Evolutionary conservation across 1,140 invertebrate genomes (phyloP).

Genomic region (Mamestra configurata): DNA sequence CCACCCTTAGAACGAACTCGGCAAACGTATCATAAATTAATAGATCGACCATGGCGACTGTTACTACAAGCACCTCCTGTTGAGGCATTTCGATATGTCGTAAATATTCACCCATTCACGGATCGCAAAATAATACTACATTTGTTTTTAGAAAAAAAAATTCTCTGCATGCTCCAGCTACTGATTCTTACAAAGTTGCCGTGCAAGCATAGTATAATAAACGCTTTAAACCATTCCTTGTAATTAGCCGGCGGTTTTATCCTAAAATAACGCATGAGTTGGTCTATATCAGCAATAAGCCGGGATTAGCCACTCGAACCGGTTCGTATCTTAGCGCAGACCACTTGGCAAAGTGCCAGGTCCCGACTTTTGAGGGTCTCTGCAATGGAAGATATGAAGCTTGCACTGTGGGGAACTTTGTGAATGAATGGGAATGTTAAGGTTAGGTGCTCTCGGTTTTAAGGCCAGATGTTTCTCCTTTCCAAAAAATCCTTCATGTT

Average conservation of each 20-base stretch:
- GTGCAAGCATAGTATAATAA: background rate
- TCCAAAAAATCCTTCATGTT: too few species aligned
- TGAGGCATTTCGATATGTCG: too few species aligned
- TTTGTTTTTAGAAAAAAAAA: too few species aligned
- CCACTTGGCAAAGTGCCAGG: conserved; percentile 28
- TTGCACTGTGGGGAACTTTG: conserved; percentile 18
- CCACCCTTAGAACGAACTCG: too few species aligned
- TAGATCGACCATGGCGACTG: too few species aligned
- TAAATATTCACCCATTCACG: too few species aligned
- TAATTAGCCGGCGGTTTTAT: conserved; percentile 34
- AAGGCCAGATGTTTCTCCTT: background rate
- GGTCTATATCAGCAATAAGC: conserved; percentile 40
- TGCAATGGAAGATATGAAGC: conserved; percentile 25
- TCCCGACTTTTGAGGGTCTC: conserved; percentile 31
- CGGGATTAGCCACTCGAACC: conserved; percentile 37
- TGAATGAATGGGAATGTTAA: background rate
- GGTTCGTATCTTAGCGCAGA: conserved; percentile 27
- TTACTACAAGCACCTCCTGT: too few species aligned
- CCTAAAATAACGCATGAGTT: conserved; percentile 41
- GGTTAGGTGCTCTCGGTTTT: background rate
- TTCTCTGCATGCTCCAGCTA: too few species aligned
- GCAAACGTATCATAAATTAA: too few species aligned
- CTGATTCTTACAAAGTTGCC: too few species aligned
- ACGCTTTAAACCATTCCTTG: background rate
- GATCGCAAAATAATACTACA: too few species aligned